A percentile compares a stretch with the other conserved stretches of the same genome.
Evolutionary conservation across 2,888 invertebrate genomes (phyloP).

Genomic region (Criorhina ranunculi): DNA sequence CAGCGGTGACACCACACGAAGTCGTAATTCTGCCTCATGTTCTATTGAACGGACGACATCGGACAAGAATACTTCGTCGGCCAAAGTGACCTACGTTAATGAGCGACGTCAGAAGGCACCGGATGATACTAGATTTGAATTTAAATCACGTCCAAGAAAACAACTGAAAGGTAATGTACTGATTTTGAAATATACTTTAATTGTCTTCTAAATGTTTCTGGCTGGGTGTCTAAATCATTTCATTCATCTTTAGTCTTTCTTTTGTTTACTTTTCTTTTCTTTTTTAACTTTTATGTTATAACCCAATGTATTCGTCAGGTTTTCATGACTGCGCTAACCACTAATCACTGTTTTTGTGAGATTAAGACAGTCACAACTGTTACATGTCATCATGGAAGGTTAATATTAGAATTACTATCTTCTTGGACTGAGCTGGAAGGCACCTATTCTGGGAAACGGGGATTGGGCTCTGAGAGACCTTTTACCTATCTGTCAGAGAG

Average conservation of each 20-base stretch:
- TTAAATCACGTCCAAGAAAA: slow-evolving; percentile 83
- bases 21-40: slow-evolving; percentile 83
- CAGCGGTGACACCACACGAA: slow-evolving; percentile 84
- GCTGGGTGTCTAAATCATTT: slow-evolving; percentile 35
- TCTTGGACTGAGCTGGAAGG: no score
- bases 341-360: no score
- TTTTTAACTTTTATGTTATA: background rate
- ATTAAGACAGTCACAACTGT: no score
- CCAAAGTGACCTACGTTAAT: slow-evolving; percentile 84
- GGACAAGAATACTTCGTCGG: slow-evolving; percentile 81
- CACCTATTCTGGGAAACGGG: no score
- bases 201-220: slow-evolving; percentile 20
- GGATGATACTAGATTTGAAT: slow-evolving; percentile 83
- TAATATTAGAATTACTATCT: no score
- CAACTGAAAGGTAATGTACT: slow-evolving; percentile 82
- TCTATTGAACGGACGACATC: slow-evolving; percentile 84
- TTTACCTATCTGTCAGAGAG: no score
- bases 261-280: background rate
- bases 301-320: no score
- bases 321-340: no score
- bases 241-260: background rate
- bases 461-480: no score
- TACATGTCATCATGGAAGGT: no score
- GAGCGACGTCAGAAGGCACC: slow-evolving; percentile 82
- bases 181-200: background rate